Conservation (phyloP, 2,888 invertebrate species). For the Diploptera punctata region DNA sequence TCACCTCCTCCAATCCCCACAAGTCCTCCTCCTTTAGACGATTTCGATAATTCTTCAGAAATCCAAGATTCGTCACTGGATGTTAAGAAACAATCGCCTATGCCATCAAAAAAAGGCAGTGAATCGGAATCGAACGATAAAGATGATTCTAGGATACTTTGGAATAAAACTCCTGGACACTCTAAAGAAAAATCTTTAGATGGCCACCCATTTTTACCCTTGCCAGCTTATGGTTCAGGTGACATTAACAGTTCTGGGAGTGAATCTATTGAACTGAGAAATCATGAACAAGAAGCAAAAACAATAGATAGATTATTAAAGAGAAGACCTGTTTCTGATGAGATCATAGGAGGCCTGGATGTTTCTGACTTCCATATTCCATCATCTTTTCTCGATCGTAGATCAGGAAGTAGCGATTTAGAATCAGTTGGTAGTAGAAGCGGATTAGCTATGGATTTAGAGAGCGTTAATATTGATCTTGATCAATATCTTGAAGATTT, state of each 20-base stretch:
- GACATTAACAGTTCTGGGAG: conserved; percentile 30
- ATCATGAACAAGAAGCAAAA: conserved; percentile 19
- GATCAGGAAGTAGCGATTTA: conserved; percentile 44
- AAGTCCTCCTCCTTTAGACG: conserved; percentile 75
- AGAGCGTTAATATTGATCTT: conserved; percentile 64
- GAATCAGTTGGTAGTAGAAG: conserved; percentile 48
- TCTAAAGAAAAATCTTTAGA: not conserved
- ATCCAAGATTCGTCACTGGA: conserved; percentile 50
- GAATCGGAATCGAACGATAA: not conserved
- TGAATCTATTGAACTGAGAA: conserved; percentile 32
- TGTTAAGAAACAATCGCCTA: conserved; percentile 48
- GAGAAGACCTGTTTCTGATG: conserved; percentile 76
- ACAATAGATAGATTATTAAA: conserved; percentile 67
- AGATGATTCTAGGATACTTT: conserved; percentile 19
- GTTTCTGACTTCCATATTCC: conserved; percentile 63
- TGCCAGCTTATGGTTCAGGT: not conserved
- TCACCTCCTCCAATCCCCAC: conserved; percentile 81
- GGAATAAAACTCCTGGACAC: conserved; percentile 24
- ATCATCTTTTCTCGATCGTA: conserved; percentile 15
- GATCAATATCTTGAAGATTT: conserved; percentile 73
- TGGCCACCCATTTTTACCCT: not conserved
- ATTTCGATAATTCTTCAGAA: conserved; percentile 65
- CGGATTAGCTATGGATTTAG: conserved; percentile 45
- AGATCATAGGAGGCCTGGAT: conserved; percentile 65
- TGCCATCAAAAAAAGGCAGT: not conserved